Conservation (phyloP, 2,113 vertebrate genomes). For the Otolemur garnettii region DNA sequence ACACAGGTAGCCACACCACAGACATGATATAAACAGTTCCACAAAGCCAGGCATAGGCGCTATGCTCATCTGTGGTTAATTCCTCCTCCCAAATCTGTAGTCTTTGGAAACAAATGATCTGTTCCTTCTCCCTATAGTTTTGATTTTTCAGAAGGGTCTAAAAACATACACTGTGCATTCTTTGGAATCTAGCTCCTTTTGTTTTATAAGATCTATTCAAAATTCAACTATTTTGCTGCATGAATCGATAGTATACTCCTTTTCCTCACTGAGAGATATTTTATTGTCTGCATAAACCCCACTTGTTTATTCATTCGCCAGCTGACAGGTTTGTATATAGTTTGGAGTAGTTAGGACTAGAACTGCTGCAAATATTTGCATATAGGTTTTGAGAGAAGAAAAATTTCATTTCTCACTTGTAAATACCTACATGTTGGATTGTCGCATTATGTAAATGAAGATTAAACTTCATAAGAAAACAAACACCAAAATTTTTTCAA, state of each 20-base stretch:
- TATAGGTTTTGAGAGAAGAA: neutral
- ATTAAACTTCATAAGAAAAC: neutral
- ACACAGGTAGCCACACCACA: too few relatives aligned
- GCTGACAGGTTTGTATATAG: neutral
- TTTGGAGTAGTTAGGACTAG: neutral
- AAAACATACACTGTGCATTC: neutral
- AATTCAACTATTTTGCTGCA: neutral
- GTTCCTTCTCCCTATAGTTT: neutral
- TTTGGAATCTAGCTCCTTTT: neutral
- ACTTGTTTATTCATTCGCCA: neutral
- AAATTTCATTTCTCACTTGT: neutral
- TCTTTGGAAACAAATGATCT: neutral
- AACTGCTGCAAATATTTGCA: neutral
- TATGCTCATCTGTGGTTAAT: neutral
- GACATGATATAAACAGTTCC: neutral
- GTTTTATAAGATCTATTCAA: neutral
- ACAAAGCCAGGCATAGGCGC: neutral
- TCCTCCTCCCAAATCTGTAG: fast-evolving
- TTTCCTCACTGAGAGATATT: neutral
- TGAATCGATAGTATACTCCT: neutral
- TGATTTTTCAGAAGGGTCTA: neutral
- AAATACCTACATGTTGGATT: neutral
- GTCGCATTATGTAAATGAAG: neutral
- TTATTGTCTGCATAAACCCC: neutral
- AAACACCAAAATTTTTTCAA: neutral